Evolutionary conservation across 2,888 invertebrate species (phyloP).

Genomic region (Volucella zonaria): DNA sequence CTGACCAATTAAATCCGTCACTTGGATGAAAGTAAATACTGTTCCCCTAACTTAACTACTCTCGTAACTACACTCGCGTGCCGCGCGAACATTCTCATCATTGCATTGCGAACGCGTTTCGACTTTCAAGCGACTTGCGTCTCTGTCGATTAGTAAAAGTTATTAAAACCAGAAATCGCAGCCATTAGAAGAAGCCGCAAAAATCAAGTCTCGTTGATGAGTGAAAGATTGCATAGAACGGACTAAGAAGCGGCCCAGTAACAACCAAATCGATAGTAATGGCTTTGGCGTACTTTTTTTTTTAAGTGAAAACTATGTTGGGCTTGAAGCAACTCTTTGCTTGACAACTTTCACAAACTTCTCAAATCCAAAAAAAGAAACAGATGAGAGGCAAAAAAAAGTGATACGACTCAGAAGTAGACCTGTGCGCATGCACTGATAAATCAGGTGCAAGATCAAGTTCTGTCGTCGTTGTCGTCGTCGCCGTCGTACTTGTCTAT

Average conservation of each 20-base stretch:
- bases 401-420: constrained; percentile 55
- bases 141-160: constrained; percentile 61
- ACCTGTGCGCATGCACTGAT: constrained; percentile 48
- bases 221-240: constrained; percentile 51
- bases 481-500: neutral
- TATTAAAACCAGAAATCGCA: constrained; percentile 40
- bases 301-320: constrained; percentile 44
- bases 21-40: constrained; percentile 65
- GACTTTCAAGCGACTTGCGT: constrained; percentile 27
- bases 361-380: constrained; percentile 53
- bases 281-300: constrained; percentile 8
- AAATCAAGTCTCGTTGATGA: constrained; percentile 42
- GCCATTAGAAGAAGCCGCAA: constrained; percentile 44
- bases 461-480: constrained; percentile 36
- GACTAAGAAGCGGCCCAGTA: constrained; percentile 35
- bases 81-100: constrained; percentile 13
- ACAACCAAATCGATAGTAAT: constrained; percentile 32
- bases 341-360: constrained; percentile 69
- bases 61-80: neutral
- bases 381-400: constrained; percentile 49
- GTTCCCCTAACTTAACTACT: constrained; percentile 19
- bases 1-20: constrained; percentile 39
- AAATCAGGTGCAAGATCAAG: constrained; percentile 67
- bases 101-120: constrained; percentile 36
- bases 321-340: constrained; percentile 19